Evolutionary conservation across 2,113 vertebrate genomes (phyloP), one percentile per base, ranked within the genome.

Genomic region (Triplophysa rosa): DNA sequence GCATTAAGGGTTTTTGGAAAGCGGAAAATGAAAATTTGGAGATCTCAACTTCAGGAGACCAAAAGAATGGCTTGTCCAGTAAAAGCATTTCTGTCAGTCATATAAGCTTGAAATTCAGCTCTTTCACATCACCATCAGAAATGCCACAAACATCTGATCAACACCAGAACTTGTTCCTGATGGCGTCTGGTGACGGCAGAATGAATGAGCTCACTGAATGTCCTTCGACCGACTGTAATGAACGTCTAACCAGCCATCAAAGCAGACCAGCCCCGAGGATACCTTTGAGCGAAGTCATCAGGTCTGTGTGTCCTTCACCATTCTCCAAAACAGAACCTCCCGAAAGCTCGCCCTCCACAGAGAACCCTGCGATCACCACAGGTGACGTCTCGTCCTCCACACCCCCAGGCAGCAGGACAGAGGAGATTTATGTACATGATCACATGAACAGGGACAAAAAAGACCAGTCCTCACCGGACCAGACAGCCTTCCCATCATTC

Each of bases 401-500:
- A 58, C 42, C 70, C 23, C 45, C 52, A 9, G 42, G 23, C 12
- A 58, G 52, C 56, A 73, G 67, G 72, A 73, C 63, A 16, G 79
- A 80, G 61, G 66, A 56, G 5, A 14, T 63, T n/a, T 52, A 81
- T 33, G 12, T 62, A 62, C 64, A 64, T 65, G 80, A 74, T 68
- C 66, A 67, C 66, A 29, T 72, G 21, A 80, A 62, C 21, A 33
- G 47, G 42, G 29, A 40, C 47, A 80, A 76, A 76, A 67, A 21
- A 63, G 45, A 74, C 42, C 42, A 45, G 23, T 26, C 58, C 14
- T 23, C 70, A 73, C 89, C 87, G 73, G 90, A 92, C 84, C 90
- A 92, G 84, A 87, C 87, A 19, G 85, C 88, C 37, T 89, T 37
- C 33, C 33, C 33, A 37, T 37, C 33, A 37, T 37, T 89, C 74